These are phyloP conservation scores for Tangara arthus DNA, from an alignment of 2,797 vertebrate genomes.

Conservation along the genomic window DNA sequence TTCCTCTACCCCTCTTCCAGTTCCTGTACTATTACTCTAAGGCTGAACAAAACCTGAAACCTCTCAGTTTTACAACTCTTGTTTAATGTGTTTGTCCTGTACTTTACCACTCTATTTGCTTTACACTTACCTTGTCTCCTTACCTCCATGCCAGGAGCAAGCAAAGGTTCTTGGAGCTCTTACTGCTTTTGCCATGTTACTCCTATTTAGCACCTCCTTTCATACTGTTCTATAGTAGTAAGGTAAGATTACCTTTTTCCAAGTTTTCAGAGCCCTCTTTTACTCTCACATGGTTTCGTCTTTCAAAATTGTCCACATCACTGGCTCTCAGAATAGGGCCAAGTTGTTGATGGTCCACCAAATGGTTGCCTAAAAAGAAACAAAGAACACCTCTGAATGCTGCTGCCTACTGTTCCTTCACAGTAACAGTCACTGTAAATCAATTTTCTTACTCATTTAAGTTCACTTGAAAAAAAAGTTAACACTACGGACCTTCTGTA, in stretches of 20 bases:
- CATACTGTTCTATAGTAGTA: neutral
- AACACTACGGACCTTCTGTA: neutral
- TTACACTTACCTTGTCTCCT: neutral
- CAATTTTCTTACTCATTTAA: neutral
- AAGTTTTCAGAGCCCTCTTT: conserved; percentile 58
- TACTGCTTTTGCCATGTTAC: neutral
- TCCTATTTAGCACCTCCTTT: neutral
- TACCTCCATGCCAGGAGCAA: neutral
- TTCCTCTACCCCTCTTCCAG: neutral
- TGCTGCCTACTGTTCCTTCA: neutral
- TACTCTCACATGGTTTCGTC: conserved; percentile 11
- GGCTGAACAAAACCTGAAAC: neutral
- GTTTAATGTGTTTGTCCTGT: neutral
- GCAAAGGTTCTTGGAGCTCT: neutral
- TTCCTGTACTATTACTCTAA: neutral
- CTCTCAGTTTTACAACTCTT: neutral
- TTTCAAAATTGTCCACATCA: conserved; percentile 51
- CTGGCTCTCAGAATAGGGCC: neutral
- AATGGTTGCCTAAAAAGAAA: conserved; percentile 54
- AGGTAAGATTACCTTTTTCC: conserved; percentile 54
- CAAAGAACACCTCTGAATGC: neutral
- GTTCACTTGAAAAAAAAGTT: neutral
- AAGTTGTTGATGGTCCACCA: conserved; percentile 49
- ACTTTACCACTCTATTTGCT: neutral
- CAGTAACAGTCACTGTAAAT: neutral